phyloP scores from a whole-genome alignment of 1,140 invertebrate species.

The Eciton burchellii region DNA sequence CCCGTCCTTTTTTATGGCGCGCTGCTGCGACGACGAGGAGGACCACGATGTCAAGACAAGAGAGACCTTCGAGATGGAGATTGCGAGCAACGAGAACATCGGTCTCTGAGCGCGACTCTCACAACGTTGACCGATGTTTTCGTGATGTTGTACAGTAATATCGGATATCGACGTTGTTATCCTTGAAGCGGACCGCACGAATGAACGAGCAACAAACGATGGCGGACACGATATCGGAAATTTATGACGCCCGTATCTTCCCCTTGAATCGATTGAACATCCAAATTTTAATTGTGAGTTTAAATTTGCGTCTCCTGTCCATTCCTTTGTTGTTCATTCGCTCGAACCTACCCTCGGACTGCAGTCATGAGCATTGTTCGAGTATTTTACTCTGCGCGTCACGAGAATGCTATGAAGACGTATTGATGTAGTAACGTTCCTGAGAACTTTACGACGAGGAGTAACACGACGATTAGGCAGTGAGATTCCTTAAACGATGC shows the following conservation, averaged over 20 bases:
- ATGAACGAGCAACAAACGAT: neutral
- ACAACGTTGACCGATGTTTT: conserved; percentile 37
- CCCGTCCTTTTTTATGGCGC: conserved; percentile 30
- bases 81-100: conserved; percentile 40
- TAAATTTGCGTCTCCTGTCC: neutral
- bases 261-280: neutral
- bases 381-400: conserved; percentile 14
- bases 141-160: conserved; percentile 49
- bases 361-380: conserved; percentile 32
- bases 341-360: neutral
- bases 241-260: neutral
- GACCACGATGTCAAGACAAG: conserved; percentile 15
- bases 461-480: neutral
- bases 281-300: neutral
- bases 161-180: conserved; percentile 31
- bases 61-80: conserved; percentile 31
- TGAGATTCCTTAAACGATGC: conserved; percentile 28
- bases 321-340: conserved; percentile 1
- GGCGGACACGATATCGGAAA: neutral
- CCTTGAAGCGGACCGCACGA: conserved; percentile 3
- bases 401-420: conserved; percentile 22
- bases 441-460: conserved; percentile 28
- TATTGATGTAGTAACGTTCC: conserved; percentile 29
- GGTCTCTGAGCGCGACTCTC: conserved; percentile 35
- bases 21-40: conserved; percentile 8